Evolutionary conservation across 2,888 invertebrate species (phyloP), one percentile per base, ranked within the genome.

Genomic region (Melinaea marsaeus): DNA sequence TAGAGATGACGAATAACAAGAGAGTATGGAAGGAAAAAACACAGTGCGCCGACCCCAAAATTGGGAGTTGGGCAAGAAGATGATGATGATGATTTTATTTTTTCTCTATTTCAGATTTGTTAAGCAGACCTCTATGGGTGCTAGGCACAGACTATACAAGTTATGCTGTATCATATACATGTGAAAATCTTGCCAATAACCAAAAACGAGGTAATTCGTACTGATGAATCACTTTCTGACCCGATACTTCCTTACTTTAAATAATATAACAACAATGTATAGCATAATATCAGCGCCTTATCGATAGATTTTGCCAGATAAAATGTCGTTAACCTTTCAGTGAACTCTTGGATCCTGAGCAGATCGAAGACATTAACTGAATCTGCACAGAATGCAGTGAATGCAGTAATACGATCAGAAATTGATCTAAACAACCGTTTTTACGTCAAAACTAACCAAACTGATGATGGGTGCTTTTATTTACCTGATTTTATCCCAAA

Each of bases 91-190:
- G 22, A 22, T 22, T 47, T n/a, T 46, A 47, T 46, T 32, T 13
- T 34, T 62, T 60, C 60, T 69, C 67, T 67, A 64, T 77, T 75
- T 2, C 77, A 83, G 83, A 62, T 5, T 63, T 66, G 22, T 70
- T 63, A 0, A 63, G 71, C 47, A 74, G 76, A 22, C 75, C 82
- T 2, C 67, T 88, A 5, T 92, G 92, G 92, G 79, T 95, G 33
- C 71, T 95, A 9, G 93, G 90, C 3, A 94, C 94, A 0, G 94
- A 95, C 75, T 95, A 95, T 74, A 79, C 79, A 0, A 89, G 83
- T 66, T 95, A 92, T 71, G 91, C 94, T 0, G 88, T 95, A 0
- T 92, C 94, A 0, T 95, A 94, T 87, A 91, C 92, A 13, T 95
- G 95, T 74, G 78, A 79, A 0, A 85, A 93, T 73, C 79, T 92